These are phyloP conservation scores for Rhincodon typus DNA, from an alignment of 2,797 vertebrate genomes.

Conservation along the genomic window DNA sequence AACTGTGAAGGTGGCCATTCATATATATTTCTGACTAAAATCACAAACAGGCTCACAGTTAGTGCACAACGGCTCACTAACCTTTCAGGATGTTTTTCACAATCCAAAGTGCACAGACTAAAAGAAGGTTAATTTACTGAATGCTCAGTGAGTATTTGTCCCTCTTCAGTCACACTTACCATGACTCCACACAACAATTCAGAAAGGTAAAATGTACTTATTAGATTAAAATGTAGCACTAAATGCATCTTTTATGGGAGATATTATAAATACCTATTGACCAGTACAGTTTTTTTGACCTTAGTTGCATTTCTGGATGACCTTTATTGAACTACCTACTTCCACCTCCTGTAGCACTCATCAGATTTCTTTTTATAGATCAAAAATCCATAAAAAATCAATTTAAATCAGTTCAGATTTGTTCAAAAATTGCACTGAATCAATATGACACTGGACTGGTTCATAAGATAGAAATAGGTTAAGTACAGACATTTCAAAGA, in stretches of 20 bases:
- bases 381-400: slow-evolving; percentile 33
- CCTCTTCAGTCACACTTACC: neutral
- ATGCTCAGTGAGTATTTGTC: neutral
- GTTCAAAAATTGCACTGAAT: slow-evolving; percentile 32
- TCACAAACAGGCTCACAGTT: neutral
- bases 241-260: slow-evolving; percentile 30
- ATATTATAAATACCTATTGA: slow-evolving; percentile 34
- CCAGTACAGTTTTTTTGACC: slow-evolving; percentile 26
- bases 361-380: slow-evolving; percentile 35
- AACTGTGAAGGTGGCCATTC: neutral
- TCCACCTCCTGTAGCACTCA: slow-evolving; percentile 23
- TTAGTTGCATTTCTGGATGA: slow-evolving; percentile 25
- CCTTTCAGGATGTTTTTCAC: neutral
- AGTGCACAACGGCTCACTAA: neutral
- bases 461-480: slow-evolving; percentile 6
- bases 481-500: slow-evolving; percentile 8
- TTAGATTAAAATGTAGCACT: slow-evolving; percentile 33
- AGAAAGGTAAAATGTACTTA: slow-evolving; percentile 20
- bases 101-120: neutral
- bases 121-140: neutral
- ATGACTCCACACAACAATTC: neutral
- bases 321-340: slow-evolving; percentile 35
- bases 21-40: neutral
- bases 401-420: slow-evolving; percentile 25
- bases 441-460: slow-evolving; percentile 12